A percentile compares a stretch with the other conserved stretches of the same genome.
These are phyloP conservation scores for Gisinianus flammeolus DNA, from an alignment of 2,888 invertebrate species.

Conservation along the genomic window DNA sequence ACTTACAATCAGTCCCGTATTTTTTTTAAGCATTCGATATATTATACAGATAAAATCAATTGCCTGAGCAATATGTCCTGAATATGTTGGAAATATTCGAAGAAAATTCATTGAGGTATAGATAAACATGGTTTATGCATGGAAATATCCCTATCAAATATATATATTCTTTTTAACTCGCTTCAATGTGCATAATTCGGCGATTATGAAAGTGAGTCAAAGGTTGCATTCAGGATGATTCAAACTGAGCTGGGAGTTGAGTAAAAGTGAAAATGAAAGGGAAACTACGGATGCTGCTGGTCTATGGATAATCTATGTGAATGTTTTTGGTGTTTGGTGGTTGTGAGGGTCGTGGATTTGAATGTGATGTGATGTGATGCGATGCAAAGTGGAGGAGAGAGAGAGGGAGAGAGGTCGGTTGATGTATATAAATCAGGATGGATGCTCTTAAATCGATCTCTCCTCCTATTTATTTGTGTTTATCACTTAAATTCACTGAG, in stretches of 20 bases:
- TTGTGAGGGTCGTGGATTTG: background rate
- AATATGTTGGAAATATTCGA: too few relatives aligned
- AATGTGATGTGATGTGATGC: background rate
- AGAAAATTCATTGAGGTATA: background rate
- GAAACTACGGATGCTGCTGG: background rate
- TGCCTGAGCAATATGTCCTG: too few relatives aligned
- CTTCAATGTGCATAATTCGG: too few relatives aligned
- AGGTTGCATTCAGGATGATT: background rate
- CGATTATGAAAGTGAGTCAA: too few relatives aligned
- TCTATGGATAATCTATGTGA: too few relatives aligned
- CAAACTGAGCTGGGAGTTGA: background rate
- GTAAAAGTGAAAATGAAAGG: background rate
- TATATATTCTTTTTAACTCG: too few relatives aligned
- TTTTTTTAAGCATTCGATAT: too few relatives aligned
- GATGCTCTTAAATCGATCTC: slow-evolving; percentile 39
- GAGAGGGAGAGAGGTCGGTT: slow-evolving; percentile 6
- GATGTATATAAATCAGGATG: slow-evolving; percentile 38
- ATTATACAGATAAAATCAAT: too few relatives aligned
- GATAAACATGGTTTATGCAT: too few relatives aligned
- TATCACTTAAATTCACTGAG: slow-evolving; percentile 40
- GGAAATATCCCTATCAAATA: too few relatives aligned
- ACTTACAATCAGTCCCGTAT: too few relatives aligned
- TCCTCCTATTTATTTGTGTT: slow-evolving; percentile 40
- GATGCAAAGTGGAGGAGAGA: slow-evolving; percentile 25
- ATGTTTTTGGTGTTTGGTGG: background rate